Percentiles rank a stretch among this genome's conserved stretches.
These are phyloP conservation scores for Mechanitis messenoides DNA, from an alignment of 2,888 invertebrate genomes.

Conservation along the genomic window DNA sequence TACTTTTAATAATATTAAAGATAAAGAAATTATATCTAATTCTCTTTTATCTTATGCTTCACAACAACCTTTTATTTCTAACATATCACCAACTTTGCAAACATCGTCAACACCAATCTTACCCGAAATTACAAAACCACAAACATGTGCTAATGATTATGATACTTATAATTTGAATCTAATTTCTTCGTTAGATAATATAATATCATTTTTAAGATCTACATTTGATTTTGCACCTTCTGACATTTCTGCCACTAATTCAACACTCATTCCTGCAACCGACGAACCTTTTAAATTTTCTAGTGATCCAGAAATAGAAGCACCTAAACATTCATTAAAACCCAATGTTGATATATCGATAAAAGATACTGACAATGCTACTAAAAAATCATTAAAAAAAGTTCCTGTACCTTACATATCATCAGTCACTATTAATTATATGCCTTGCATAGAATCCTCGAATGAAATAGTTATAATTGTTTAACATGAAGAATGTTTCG, in stretches of 20 bases:
- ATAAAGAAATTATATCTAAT: no score
- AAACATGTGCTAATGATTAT: neutral
- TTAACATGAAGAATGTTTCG: neutral
- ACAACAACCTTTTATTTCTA: no score
- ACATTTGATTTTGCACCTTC: neutral
- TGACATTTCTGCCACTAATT: neutral
- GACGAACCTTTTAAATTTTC: constrained; percentile 13
- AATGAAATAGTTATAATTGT: constrained; percentile 1
- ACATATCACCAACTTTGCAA: no score
- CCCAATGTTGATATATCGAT: constrained; percentile 5
- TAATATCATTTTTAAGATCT: neutral
- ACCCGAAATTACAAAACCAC: neutral
- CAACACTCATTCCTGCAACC: no score
- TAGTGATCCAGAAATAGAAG: constrained; percentile 7
- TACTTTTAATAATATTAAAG: no score
- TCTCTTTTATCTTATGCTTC: no score
- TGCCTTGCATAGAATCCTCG: neutral
- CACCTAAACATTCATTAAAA: constrained; percentile 11
- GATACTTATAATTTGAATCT: neutral
- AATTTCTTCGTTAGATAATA: neutral
- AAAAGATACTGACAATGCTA: neutral
- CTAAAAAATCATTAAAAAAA: neutral
- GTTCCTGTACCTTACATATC: neutral
- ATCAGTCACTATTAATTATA: neutral
- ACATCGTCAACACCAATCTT: no score